Evolutionary conservation across 1,140 invertebrate genomes (phyloP).

Genomic region (Zaprionus capensis): DNA sequence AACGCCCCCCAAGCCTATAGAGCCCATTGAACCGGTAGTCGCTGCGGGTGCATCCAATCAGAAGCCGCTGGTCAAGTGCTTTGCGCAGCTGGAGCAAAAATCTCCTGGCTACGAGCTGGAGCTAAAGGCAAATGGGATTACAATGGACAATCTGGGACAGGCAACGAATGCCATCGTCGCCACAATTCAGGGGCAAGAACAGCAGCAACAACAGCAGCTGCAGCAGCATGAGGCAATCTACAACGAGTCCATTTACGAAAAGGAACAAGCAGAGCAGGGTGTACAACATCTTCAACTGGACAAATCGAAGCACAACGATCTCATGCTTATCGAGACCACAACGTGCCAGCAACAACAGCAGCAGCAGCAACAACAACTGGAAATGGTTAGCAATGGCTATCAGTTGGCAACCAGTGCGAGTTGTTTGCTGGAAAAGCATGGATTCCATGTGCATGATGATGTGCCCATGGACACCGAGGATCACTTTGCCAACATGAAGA

Average conservation of each 20-base stretch:
- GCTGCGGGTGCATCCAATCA: slow-evolving; percentile 36
- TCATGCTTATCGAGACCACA: slow-evolving; percentile 52
- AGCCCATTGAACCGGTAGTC: slow-evolving; percentile 45
- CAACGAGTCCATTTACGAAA: slow-evolving; percentile 53
- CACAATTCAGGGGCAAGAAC: slow-evolving; percentile 38
- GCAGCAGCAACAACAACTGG: slow-evolving; percentile 44
- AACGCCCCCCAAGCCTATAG: slow-evolving; percentile 56
- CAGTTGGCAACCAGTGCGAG: slow-evolving; percentile 20
- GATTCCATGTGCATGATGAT: slow-evolving; percentile 39
- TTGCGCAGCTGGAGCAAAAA: slow-evolving; percentile 33
- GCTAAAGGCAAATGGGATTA: slow-evolving; percentile 62
- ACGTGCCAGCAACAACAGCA: slow-evolving; percentile 39
- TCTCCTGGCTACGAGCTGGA: slow-evolving; percentile 62
- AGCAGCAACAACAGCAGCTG: slow-evolving; percentile 77
- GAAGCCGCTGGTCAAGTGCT: slow-evolving; percentile 43
- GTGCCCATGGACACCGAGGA: slow-evolving; percentile 61
- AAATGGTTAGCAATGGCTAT: slow-evolving; percentile 47
- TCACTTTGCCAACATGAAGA: slow-evolving; percentile 31
- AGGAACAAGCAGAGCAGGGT: slow-evolving; percentile 33
- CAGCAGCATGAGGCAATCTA: slow-evolving; percentile 34
- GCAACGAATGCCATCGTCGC: slow-evolving; percentile 20
- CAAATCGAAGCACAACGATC: slow-evolving; percentile 54
- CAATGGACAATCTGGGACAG: slow-evolving; percentile 53
- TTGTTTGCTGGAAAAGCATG: slow-evolving; percentile 62
- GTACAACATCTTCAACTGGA: slow-evolving; percentile 30